Evolutionary conservation across 2,888 invertebrate genomes (phyloP).

Genomic region (Ectemnius continuus): DNA sequence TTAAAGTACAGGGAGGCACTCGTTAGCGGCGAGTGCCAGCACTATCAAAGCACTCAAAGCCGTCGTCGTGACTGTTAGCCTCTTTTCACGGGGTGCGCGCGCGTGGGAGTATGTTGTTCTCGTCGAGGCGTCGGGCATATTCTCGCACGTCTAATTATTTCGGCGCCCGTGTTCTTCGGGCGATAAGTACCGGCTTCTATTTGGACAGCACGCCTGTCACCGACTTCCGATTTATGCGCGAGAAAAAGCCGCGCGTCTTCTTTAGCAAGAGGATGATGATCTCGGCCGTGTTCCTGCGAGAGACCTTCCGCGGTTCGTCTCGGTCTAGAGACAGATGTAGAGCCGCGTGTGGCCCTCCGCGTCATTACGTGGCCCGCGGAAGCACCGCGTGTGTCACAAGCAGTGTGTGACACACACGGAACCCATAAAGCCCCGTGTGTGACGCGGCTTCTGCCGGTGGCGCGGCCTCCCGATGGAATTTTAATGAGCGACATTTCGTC

Average conservation of each 20-base stretch:
- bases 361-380: constrained; percentile 22
- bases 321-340: constrained; percentile 42
- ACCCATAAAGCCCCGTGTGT: constrained; percentile 59
- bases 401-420: constrained; percentile 61
- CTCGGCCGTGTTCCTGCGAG: neutral
- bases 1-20: constrained; percentile 35
- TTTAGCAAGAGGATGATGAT: constrained; percentile 22
- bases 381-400: constrained; percentile 39
- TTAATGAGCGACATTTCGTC: constrained; percentile 72
- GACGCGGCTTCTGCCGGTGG: constrained; percentile 18
- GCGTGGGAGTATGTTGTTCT: constrained; percentile 4
- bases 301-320: constrained; percentile 14
- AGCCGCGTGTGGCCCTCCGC: constrained; percentile 7
- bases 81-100: neutral
- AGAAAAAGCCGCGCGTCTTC: constrained; percentile 35
- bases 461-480: constrained; percentile 67
- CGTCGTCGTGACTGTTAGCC: constrained; percentile 21
- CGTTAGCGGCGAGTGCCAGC: constrained; percentile 28
- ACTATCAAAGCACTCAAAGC: constrained; percentile 17
- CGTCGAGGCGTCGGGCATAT: constrained; percentile 7
- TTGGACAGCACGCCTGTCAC: constrained; percentile 46
- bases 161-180: constrained; percentile 22
- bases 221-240: constrained; percentile 28
- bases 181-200: constrained; percentile 42
- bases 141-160: constrained; percentile 44